Base-by-base conservation (phyloP, 1,140 invertebrate species). In the Battus philenor region DNA sequence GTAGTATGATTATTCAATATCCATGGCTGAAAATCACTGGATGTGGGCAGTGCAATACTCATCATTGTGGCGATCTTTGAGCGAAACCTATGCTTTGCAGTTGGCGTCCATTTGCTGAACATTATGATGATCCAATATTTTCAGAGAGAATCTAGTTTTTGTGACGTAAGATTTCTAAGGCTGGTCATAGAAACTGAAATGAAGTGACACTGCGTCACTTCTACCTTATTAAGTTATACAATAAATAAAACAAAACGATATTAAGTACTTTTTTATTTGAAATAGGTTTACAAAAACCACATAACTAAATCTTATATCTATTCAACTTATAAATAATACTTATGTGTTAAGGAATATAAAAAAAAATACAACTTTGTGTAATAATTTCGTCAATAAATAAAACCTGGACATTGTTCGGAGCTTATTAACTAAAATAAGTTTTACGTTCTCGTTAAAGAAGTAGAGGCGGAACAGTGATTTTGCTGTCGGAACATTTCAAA, bases 261-360 rank as follows among this genome's bases (percentile, higher is more conserved):
- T 11, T 12, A 36, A 10, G 9, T 10, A 5, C 4, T 6, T 20
- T 36, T 26, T 39, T 39, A 26, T 39, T 39, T 13, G 15, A 39
- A 38, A 12, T 10, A 18, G 8, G 20, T 11, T 10, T 15, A 13
- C 2, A 2, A 39, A 6, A 39, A 20, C 13, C 22, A 13, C 13
- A 26, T 4, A 26, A 26, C 36, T 2, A n/a, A 30, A 10, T 10
- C 12, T 30, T 3, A 30, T 2, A 30, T 30, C 27, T 41, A 41
- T 17, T n/a, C 22, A 29, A 29, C 38, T 26, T 39, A 27, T 16
- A 27, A 41, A 41, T 41, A 41, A 41, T 41, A 29, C 24, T 41
- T 41, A 41, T 15, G 27, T 30, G 10, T 30, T n/a, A 2, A 30
- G 27, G 27, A 27, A 16, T 29, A 29, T 27, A 24, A n/a, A n/a